These are phyloP conservation scores for Melikaiella ostensackeni DNA, from an alignment of 2,888 invertebrate species.

Conservation along the genomic window DNA sequence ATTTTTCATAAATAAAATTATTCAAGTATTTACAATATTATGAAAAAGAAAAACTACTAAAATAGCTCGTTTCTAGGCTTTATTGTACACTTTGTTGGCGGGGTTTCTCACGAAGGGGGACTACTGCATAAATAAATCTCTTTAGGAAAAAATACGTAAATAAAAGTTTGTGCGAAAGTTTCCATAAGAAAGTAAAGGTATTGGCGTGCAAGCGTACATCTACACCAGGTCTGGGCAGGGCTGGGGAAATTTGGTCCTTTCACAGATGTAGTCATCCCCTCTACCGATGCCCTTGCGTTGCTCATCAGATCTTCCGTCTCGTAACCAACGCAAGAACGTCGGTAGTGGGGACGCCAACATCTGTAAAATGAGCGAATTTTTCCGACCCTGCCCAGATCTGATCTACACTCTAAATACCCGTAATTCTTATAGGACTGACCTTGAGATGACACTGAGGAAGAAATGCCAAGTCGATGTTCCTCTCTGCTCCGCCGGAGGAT, in stretches of 20 bases:
- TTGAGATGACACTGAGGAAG: conserved; percentile 66
- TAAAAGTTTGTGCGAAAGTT: neutral
- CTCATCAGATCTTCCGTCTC: too few species aligned
- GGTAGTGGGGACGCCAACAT: too few species aligned
- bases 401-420: conserved; percentile 51
- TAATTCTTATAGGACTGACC: conserved; percentile 68
- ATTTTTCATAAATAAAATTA: conserved; percentile 44
- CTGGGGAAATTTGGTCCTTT: too few species aligned
- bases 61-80: neutral
- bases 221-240: too few species aligned
- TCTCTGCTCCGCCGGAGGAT: conserved; percentile 63
- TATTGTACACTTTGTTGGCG: too few species aligned
- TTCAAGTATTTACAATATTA: conserved; percentile 22
- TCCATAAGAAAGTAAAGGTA: conserved; percentile 39
- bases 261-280: too few species aligned
- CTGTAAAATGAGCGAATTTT: too few species aligned
- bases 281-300: too few species aligned
- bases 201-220: conserved; percentile 8
- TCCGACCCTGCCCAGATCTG: too few species aligned
- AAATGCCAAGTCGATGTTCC: conserved; percentile 59
- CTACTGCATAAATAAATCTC: neutral
- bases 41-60: neutral
- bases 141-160: conserved; percentile 9
- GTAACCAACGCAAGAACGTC: too few species aligned
- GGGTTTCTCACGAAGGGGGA: too few species aligned